These are phyloP conservation scores for Bufo gargarizans DNA, from an alignment of 2,113 vertebrate species.

Conservation along the genomic window DNA sequence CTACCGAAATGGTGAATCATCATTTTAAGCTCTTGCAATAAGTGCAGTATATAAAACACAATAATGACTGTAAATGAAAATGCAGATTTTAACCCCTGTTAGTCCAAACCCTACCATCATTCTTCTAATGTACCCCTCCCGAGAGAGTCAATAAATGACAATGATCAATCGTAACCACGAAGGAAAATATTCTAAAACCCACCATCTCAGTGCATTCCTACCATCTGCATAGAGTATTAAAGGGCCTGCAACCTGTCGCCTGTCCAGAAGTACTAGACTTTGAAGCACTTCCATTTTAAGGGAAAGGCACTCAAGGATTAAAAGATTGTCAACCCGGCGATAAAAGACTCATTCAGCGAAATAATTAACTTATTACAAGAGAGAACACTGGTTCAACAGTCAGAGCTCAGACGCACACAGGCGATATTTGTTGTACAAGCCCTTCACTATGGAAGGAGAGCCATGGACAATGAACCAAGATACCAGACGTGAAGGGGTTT, in stretches of 20 bases:
- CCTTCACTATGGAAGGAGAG: slow-evolving; percentile 34
- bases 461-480: slow-evolving; percentile 21
- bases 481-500: slow-evolving; percentile 18
- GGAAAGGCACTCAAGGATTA: slow-evolving; percentile 51
- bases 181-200: neutral
- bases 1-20: neutral
- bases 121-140: neutral
- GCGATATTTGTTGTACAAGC: slow-evolving; percentile 34
- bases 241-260: neutral
- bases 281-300: slow-evolving; percentile 34
- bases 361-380: slow-evolving; percentile 54
- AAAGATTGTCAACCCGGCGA: slow-evolving; percentile 33
- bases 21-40: no score
- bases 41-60: no score
- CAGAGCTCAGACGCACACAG: slow-evolving; percentile 47
- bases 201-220: neutral
- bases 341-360: slow-evolving; percentile 54
- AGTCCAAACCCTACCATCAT: neutral
- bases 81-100: neutral
- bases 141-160: neutral
- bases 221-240: neutral
- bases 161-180: neutral
- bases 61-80: no score
- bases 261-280: slow-evolving; percentile 25
- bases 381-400: slow-evolving; percentile 52